Conservation (phyloP, 2,888 invertebrate species). For the Platycheirus albimanus region DNA sequence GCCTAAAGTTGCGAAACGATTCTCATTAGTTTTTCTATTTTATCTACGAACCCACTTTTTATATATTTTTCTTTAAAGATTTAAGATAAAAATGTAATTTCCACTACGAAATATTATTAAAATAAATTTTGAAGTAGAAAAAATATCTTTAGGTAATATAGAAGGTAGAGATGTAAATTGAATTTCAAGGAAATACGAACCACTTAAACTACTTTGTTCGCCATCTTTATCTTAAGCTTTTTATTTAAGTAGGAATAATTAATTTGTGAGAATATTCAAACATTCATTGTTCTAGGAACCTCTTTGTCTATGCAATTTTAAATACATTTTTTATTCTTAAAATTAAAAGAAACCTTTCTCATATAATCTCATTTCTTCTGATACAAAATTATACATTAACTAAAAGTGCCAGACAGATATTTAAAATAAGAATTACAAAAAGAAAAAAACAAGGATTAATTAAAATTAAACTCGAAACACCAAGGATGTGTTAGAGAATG, state of each 20-base stretch:
- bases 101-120: background rate
- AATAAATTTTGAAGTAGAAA: background rate
- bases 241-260: too few species aligned
- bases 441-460: conserved; percentile 57
- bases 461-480: conserved; percentile 58
- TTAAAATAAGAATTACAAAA: background rate
- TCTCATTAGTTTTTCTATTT: conserved; percentile 35
- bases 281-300: too few species aligned
- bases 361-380: too few species aligned
- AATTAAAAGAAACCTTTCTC: background rate
- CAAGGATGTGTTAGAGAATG: background rate
- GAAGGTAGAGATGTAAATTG: background rate
- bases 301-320: background rate
- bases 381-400: too few species aligned
- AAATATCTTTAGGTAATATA: background rate
- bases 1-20: conserved; percentile 36
- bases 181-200: conserved; percentile 12
- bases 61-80: conserved; percentile 8
- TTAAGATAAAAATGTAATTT: conserved; percentile 13
- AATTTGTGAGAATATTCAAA: too few species aligned
- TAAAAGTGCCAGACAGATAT: too few species aligned
- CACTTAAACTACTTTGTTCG: background rate
- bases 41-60: background rate
- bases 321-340: background rate
- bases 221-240: too few species aligned